phyloP scores from a whole-genome alignment of 2,113 vertebrate species.

The Megaceryle maxima region DNA sequence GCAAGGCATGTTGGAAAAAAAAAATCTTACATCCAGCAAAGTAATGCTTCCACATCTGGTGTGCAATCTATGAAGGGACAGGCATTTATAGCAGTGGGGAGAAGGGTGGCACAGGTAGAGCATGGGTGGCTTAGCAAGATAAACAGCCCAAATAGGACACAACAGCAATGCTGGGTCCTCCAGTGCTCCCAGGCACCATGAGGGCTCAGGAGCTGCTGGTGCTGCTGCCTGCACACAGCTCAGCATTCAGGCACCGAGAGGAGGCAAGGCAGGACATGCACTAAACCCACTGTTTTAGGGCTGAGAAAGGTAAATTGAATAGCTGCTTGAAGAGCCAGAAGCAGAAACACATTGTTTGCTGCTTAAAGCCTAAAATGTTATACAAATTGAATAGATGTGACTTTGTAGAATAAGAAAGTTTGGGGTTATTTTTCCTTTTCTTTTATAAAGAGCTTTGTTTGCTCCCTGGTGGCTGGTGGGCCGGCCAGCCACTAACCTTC shows the following conservation, averaged over 20 bases:
- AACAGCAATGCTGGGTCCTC: neutral
- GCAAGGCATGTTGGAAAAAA: neutral
- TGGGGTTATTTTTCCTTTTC: neutral
- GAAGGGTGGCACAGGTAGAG: neutral
- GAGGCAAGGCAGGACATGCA: neutral
- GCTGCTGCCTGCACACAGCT: neutral
- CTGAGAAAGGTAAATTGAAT: neutral
- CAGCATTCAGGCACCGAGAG: fast-evolving
- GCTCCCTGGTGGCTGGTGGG: neutral
- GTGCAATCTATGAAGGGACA: neutral
- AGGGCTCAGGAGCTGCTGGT: neutral
- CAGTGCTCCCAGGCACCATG: neutral
- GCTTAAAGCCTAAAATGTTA: neutral
- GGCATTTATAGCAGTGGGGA: neutral
- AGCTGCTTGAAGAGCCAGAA: neutral
- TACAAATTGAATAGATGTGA: neutral
- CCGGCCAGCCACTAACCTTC: neutral
- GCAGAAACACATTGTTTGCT: neutral
- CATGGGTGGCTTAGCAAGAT: neutral
- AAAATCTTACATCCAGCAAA: neutral
- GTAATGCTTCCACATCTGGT: neutral
- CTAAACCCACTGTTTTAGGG: neutral
- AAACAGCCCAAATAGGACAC: neutral
- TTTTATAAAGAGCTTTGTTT: neutral
- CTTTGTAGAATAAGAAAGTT: neutral